Evolutionary conservation across 2,113 vertebrate species (phyloP).

Genomic region (Colistium nudipinnis): DNA sequence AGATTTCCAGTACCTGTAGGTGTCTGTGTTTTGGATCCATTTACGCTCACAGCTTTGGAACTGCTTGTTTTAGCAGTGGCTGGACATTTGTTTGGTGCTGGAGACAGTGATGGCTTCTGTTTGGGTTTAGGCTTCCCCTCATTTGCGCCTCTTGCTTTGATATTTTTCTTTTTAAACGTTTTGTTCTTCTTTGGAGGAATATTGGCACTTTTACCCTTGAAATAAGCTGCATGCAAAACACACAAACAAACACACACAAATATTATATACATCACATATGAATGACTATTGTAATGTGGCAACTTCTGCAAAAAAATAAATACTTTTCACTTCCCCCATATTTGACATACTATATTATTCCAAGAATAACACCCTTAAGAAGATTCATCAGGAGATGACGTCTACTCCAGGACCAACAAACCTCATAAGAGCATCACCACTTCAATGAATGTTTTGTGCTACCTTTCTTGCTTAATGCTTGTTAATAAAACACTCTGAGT

Average conservation of each 20-base stretch:
- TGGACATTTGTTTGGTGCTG: conserved; percentile 33
- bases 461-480: too few relatives aligned
- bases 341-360: too few relatives aligned
- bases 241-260: background rate
- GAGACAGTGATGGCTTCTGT: conserved; percentile 14
- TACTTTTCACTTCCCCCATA: too few relatives aligned
- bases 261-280: background rate
- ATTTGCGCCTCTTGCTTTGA: conserved; percentile 50
- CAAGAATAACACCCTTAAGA: too few relatives aligned
- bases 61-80: conserved; percentile 1
- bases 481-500: too few relatives aligned
- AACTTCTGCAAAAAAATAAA: too few relatives aligned
- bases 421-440: too few relatives aligned
- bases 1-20: conserved; percentile 53
- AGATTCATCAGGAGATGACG: too few relatives aligned
- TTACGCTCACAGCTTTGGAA: conserved; percentile 18
- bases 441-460: too few relatives aligned
- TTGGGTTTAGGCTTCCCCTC: conserved; percentile 55
- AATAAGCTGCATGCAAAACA: conserved; percentile 45
- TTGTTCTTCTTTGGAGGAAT: conserved; percentile 80
- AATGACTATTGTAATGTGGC: background rate
- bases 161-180: conserved; percentile 75
- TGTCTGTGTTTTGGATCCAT: conserved; percentile 9
- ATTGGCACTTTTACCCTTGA: conserved; percentile 68
- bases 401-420: too few relatives aligned